Evolutionary conservation across 2,888 invertebrate genomes (phyloP).

Genomic region (Cephus runcator): DNA sequence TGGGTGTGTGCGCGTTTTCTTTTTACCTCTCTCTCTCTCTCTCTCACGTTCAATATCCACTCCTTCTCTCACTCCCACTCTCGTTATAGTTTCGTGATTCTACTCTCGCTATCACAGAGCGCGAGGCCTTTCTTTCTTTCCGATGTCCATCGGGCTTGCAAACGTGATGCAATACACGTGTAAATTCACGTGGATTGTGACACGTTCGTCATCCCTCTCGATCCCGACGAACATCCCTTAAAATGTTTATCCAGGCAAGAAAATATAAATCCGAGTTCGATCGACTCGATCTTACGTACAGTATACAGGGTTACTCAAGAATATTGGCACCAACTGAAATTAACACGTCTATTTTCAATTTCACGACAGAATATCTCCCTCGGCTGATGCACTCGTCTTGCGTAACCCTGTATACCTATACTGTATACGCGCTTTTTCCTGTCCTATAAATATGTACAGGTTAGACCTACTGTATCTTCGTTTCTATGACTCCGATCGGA

Average conservation of each 20-base stretch:
- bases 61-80: not conserved
- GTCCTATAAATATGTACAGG: not conserved
- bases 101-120: not conserved
- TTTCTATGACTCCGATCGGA: not conserved
- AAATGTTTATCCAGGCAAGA: not conserved
- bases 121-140: not conserved
- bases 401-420: not conserved
- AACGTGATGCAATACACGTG: not conserved
- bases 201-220: not conserved
- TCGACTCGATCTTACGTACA: not conserved
- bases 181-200: not conserved
- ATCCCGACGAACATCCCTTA: not conserved
- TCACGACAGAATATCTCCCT: not conserved
- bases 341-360: not conserved
- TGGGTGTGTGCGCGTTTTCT: constrained; percentile 6
- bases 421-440: not conserved
- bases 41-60: not conserved
- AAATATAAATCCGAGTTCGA: not conserved
- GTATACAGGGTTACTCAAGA: not conserved
- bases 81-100: not conserved
- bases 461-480: not conserved
- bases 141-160: not conserved
- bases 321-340: not conserved
- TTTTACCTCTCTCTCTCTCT: not conserved
- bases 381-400: not conserved